Conservation (phyloP, 2,113 vertebrate genomes). For the Ctenomys sociabilis region DNA sequence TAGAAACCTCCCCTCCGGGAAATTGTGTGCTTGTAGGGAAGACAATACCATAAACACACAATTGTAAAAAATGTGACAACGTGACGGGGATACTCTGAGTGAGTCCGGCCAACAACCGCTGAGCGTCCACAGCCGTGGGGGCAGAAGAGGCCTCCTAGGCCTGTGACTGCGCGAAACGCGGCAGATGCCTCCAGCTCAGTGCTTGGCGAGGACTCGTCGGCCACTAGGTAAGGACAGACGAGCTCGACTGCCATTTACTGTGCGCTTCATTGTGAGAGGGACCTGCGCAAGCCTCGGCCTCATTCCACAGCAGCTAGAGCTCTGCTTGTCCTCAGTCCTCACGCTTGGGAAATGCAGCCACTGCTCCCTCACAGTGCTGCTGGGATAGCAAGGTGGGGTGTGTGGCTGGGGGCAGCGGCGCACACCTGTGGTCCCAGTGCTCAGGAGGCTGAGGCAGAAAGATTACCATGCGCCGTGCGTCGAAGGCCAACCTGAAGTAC, state of each 20-base stretch:
- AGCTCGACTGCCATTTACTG: not conserved
- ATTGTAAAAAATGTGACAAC: not conserved
- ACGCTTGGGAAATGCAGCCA: not conserved
- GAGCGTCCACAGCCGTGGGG: not conserved
- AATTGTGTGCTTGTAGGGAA: not conserved
- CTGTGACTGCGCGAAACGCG: not conserved
- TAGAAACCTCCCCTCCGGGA: not conserved
- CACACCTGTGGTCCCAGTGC: not conserved
- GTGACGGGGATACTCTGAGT: not conserved
- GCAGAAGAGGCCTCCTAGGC: not conserved
- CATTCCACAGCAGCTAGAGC: not conserved
- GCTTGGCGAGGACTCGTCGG: not conserved
- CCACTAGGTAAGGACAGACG: not conserved
- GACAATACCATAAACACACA: not conserved
- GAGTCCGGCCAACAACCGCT: not conserved
- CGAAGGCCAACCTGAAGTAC: not conserved
- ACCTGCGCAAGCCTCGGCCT: not conserved
- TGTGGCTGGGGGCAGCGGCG: not conserved
- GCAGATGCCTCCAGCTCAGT: not conserved
- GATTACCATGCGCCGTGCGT: rapidly evolving
- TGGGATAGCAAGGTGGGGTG: slow-evolving; percentile 1
- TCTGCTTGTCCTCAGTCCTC: not conserved
- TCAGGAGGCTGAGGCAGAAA: not conserved
- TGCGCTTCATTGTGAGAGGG: not conserved
- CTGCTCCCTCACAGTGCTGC: not conserved